Conservation (phyloP, 2,113 vertebrate genomes). For the Diphyllodes magnificus region DNA sequence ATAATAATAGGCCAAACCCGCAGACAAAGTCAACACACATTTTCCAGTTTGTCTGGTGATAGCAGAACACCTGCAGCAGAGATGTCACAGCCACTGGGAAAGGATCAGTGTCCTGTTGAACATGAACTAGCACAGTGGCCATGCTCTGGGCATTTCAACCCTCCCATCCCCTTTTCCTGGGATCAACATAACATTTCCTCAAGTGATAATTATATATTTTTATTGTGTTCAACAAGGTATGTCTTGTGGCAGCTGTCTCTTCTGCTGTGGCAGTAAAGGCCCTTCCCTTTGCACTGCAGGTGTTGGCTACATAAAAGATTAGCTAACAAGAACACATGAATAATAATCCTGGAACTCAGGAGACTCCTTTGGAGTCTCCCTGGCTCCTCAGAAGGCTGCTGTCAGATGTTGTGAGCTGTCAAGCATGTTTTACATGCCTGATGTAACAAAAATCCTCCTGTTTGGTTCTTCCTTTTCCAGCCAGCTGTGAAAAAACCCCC, state of each 20-base stretch:
- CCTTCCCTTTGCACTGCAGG: background rate
- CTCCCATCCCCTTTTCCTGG: background rate
- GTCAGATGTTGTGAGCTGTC: background rate
- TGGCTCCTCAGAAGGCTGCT: background rate
- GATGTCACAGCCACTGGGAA: background rate
- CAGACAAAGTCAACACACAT: background rate
- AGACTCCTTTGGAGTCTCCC: background rate
- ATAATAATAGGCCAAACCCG: background rate
- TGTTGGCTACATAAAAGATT: background rate
- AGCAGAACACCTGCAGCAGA: background rate
- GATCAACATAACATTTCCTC: background rate
- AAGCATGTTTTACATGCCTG: background rate
- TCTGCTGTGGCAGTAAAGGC: background rate
- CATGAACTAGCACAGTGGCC: background rate
- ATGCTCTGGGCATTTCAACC: rapidly evolving
- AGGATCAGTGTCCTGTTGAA: background rate
- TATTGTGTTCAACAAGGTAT: no score
- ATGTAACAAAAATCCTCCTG: background rate
- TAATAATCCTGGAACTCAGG: background rate
- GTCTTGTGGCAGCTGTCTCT: background rate
- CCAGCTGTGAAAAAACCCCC: background rate
- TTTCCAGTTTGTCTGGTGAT: background rate
- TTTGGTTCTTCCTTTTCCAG: background rate
- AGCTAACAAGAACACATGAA: background rate
- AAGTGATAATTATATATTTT: background rate